phyloP scores from a whole-genome alignment of 2,797 vertebrate species.

The Manis pentadactyla region DNA sequence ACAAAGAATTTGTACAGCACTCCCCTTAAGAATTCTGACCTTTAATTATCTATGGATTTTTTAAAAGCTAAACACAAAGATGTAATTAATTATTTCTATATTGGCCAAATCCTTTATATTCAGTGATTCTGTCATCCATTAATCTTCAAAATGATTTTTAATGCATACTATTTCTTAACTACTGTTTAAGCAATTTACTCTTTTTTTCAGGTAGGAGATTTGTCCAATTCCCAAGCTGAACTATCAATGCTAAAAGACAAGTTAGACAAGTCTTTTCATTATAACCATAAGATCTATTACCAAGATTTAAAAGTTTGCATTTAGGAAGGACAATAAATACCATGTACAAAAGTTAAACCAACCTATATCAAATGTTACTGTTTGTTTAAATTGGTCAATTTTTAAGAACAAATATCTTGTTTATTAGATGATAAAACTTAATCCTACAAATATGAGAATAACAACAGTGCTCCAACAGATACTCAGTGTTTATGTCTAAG shows the following conservation, averaged over 20 bases:
- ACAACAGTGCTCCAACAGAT: neutral
- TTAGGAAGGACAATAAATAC: neutral
- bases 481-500: neutral
- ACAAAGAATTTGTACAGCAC: constrained; percentile 29
- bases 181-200: constrained; percentile 21
- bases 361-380: constrained; percentile 40
- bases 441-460: constrained; percentile 17
- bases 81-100: neutral
- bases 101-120: constrained; percentile 11
- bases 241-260: neutral
- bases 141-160: constrained; percentile 44
- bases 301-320: constrained; percentile 38
- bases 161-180: constrained; percentile 2
- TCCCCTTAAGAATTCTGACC: constrained; percentile 25
- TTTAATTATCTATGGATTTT: neutral
- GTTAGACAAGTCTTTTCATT: neutral
- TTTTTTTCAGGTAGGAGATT: neutral
- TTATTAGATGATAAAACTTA: constrained; percentile 8
- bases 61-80: neutral
- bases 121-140: neutral
- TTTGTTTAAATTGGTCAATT: neutral
- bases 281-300: neutral
- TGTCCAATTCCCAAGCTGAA: constrained; percentile 43
- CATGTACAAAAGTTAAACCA: constrained; percentile 17
- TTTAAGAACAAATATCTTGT: constrained; percentile 58